A percentile compares a stretch with the other conserved stretches of the same genome.
These are phyloP conservation scores for Zosterops japonicus DNA, from an alignment of 2,113 vertebrate species.

Conservation along the genomic window DNA sequence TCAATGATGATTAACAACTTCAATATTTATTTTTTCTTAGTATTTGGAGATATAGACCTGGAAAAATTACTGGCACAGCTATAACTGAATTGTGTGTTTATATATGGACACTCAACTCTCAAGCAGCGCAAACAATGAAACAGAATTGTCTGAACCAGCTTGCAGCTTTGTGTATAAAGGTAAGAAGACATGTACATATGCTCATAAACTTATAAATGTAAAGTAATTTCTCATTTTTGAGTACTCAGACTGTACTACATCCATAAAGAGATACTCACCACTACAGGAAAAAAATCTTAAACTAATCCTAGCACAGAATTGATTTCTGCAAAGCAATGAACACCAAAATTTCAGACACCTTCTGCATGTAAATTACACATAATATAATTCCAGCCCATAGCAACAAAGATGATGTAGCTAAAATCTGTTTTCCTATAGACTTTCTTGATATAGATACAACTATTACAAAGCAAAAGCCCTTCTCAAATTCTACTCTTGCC, in stretches of 20 bases:
- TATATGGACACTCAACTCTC: not conserved
- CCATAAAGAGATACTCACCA: not conserved
- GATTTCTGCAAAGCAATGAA: not conserved
- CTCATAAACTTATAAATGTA: not conserved
- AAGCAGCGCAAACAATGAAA: not conserved
- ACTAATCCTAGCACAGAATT: not conserved
- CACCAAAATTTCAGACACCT: not conserved
- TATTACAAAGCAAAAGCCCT: not conserved
- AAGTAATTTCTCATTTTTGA: not conserved
- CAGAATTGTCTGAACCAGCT: not conserved
- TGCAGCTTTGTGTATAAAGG: not conserved
- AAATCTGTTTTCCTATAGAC: not conserved
- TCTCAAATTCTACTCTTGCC: not conserved
- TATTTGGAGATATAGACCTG: not conserved
- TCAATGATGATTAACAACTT: not conserved
- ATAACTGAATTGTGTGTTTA: not conserved
- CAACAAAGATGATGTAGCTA: conserved; percentile 3
- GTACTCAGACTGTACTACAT: not conserved
- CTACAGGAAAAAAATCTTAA: not conserved
- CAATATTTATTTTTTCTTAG: not conserved
- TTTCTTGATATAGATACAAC: not conserved
- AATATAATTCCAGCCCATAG: not conserved
- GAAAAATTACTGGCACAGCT: not conserved
- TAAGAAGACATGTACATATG: not conserved
- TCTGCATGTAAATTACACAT: not conserved